phyloP scores from a whole-genome alignment of 2,888 invertebrate species.

The Amphimallon solstitiale region DNA sequence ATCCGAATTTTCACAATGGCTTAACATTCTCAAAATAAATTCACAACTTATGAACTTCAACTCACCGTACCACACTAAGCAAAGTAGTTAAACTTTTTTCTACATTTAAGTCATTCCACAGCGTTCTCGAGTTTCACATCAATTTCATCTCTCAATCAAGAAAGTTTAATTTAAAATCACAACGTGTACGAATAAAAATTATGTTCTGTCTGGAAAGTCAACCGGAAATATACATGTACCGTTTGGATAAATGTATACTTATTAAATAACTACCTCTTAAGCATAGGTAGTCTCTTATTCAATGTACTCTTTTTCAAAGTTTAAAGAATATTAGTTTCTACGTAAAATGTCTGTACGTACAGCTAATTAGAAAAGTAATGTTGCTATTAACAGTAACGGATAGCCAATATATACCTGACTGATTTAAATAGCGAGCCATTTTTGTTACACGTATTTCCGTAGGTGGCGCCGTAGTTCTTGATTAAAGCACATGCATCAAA shows the following conservation, averaged over 20 bases:
- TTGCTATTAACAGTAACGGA: too few relatives aligned
- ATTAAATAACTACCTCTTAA: too few relatives aligned
- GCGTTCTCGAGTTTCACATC: constrained; percentile 1
- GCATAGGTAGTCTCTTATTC: too few relatives aligned
- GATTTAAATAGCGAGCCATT: background rate
- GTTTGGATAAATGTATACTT: too few relatives aligned
- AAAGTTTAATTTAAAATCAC: constrained; percentile 20
- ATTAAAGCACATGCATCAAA: background rate
- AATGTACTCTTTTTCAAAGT: too few relatives aligned
- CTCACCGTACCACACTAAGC: background rate
- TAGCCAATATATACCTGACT: background rate
- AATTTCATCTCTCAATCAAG: constrained; percentile 13
- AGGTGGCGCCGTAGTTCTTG: background rate
- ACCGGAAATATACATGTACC: too few relatives aligned
- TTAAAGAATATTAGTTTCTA: too few relatives aligned
- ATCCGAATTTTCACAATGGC: constrained; percentile 15
- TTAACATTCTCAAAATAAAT: constrained; percentile 12
- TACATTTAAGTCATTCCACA: constrained; percentile 9
- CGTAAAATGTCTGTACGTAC: too few relatives aligned
- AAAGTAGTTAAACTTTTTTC: constrained; percentile 26
- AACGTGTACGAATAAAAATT: background rate
- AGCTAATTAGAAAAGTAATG: too few relatives aligned
- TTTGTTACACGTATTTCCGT: background rate
- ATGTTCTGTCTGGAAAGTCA: background rate
- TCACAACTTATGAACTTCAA: constrained; percentile 1